A percentile compares a stretch with the other conserved stretches of the same genome.
Conservation (phyloP, 35 echinoderm and acorn worm genomes). For the Heliocidaris tuberculata region DNA sequence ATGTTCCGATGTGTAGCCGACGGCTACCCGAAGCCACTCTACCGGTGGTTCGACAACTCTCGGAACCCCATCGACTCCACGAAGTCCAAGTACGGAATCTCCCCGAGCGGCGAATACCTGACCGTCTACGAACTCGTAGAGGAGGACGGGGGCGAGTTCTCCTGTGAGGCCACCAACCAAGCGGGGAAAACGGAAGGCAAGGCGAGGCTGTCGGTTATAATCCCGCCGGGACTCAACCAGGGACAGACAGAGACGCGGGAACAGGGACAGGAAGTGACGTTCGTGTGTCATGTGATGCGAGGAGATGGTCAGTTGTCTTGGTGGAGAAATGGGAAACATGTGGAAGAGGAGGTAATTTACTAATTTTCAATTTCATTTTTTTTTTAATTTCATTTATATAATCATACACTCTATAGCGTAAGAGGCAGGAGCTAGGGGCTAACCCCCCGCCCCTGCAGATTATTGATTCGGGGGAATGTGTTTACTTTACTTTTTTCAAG, state of each 20-base stretch:
- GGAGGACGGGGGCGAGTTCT: not conserved
- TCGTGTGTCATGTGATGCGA: not conserved
- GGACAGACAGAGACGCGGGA: constrained; percentile 36
- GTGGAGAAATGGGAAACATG: constrained; percentile 14
- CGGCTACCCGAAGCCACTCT: constrained; percentile 17
- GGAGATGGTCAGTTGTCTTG: constrained; percentile 17
- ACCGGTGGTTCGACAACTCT: constrained; percentile 9
- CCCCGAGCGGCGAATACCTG: constrained; percentile 32
- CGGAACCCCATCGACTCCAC: not conserved
- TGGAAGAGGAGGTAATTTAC: constrained; percentile 1
- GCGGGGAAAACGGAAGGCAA: not conserved
- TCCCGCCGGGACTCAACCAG: not conserved
- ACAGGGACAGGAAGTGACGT: constrained; percentile 42
- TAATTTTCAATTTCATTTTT: not conserved
- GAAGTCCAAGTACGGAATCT: constrained; percentile 20
- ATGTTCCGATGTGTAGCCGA: constrained; percentile 45
- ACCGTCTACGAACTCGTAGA: constrained; percentile 39
- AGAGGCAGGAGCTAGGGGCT: too few relatives aligned
- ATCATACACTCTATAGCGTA: too few relatives aligned
- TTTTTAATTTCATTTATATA: not conserved
- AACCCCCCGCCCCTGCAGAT: too few relatives aligned
- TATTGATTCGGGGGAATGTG: too few relatives aligned
- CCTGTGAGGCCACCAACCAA: not conserved
- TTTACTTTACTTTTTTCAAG: too few relatives aligned
- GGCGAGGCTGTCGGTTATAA: not conserved